phyloP scores from a whole-genome alignment of 2,113 vertebrate species.

The Sceloporus undulatus region DNA sequence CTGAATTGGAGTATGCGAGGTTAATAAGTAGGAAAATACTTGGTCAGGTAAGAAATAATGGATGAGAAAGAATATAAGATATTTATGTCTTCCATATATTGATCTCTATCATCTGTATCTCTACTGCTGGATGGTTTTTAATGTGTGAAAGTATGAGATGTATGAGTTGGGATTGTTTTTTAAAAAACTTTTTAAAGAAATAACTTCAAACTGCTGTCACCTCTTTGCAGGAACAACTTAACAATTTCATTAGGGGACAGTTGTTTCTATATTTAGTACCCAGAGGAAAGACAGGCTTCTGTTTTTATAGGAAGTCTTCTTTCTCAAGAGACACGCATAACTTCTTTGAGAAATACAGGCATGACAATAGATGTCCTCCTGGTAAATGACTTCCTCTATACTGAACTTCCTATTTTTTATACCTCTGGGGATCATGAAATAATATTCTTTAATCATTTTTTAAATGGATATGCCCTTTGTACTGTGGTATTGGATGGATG shows the following conservation, averaged over 20 bases:
- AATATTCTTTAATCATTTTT: slow-evolving; percentile 1
- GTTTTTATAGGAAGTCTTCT: slow-evolving; percentile 5
- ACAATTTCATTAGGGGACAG: slow-evolving; percentile 4
- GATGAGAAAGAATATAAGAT: too few species aligned
- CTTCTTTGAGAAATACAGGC: slow-evolving; percentile 31
- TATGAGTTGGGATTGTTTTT: too few species aligned
- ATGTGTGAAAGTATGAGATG: too few species aligned
- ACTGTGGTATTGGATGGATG: background rate
- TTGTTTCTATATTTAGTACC: slow-evolving; percentile 16
- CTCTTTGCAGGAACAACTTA: slow-evolving; percentile 9
- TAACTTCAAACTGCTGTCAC: slow-evolving; percentile 29
- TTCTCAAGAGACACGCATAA: slow-evolving; percentile 16
- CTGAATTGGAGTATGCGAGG: too few species aligned
- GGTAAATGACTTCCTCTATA: slow-evolving; percentile 10
- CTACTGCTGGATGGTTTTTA: too few species aligned
- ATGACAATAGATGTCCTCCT: background rate
- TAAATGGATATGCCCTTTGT: background rate
- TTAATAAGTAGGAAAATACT: too few species aligned
- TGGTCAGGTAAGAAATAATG: too few species aligned
- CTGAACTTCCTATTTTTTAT: slow-evolving; percentile 27
- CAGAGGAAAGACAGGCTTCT: slow-evolving; percentile 28
- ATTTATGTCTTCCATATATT: too few species aligned
- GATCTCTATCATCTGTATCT: too few species aligned
- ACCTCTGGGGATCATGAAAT: slow-evolving; percentile 2
- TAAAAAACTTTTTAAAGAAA: background rate